Evolutionary conservation across 2,888 invertebrate species (phyloP).

Genomic region (Oithona nana): DNA sequence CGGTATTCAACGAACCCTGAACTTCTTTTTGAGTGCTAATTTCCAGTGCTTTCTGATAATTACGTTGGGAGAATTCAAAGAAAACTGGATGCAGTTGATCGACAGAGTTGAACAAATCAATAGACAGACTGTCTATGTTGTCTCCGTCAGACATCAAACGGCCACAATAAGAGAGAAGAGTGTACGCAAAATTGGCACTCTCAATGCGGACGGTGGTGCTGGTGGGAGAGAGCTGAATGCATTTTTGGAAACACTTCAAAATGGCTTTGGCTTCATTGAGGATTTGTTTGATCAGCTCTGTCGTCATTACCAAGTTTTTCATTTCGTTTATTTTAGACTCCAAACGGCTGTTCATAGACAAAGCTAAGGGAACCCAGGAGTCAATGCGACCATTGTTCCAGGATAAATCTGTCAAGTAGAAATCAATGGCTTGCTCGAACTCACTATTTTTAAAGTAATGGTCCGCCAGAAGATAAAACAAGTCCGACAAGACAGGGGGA

Average conservation of each 20-base stretch:
- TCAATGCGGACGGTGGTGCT: constrained; percentile 69
- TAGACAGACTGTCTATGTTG: constrained; percentile 26
- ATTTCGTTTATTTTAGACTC: constrained; percentile 19
- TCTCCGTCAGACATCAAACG: constrained; percentile 58
- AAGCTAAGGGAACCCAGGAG: constrained; percentile 79
- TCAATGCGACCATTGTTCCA: constrained; percentile 59
- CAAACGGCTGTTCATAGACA: constrained; percentile 43
- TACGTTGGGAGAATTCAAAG: constrained; percentile 52
- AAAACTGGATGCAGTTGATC: constrained; percentile 58
- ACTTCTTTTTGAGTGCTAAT: constrained; percentile 33
- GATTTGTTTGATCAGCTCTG: constrained; percentile 29
- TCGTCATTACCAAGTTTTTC: background rate
- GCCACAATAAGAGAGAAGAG: constrained; percentile 73
- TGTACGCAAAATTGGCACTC: constrained; percentile 72
- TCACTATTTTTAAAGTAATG: constrained; percentile 77
- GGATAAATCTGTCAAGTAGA: constrained; percentile 62
- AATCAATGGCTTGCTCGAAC: constrained; percentile 30
- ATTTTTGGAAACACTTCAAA: constrained; percentile 57
- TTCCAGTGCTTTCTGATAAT: constrained; percentile 39
- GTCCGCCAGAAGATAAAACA: constrained; percentile 80
- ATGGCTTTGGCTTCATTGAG: constrained; percentile 49
- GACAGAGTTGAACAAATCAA: constrained; percentile 38
- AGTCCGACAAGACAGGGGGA: constrained; percentile 44
- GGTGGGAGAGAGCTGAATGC: constrained; percentile 51
- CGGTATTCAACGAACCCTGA: constrained; percentile 34